Evolutionary conservation across 2,888 invertebrate genomes (phyloP).

Genomic region (Celastrina argiolus): DNA sequence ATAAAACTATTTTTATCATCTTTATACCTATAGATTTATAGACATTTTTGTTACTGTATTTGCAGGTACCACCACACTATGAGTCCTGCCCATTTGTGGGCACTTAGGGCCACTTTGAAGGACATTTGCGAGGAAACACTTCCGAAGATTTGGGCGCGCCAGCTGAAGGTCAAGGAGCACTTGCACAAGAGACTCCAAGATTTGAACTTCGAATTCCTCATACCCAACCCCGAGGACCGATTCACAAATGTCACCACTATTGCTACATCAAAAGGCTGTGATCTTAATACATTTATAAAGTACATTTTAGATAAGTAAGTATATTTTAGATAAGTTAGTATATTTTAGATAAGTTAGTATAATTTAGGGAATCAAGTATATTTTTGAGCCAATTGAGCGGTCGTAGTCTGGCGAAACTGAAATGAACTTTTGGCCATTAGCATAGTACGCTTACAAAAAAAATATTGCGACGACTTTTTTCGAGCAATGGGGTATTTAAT

Average conservation of each 20-base stretch:
- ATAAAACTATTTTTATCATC: too few species aligned
- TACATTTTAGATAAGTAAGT: slow-evolving; percentile 60
- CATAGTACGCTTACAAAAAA: too few species aligned
- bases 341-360: slow-evolving; percentile 40
- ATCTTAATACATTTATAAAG: slow-evolving; percentile 50
- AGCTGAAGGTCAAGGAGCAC: slow-evolving; percentile 80
- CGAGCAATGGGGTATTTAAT: too few species aligned
- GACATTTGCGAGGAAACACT: slow-evolving; percentile 85
- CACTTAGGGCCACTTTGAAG: slow-evolving; percentile 86
- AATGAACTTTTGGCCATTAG: too few species aligned
- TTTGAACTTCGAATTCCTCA: slow-evolving; percentile 83
- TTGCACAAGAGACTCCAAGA: slow-evolving; percentile 82
- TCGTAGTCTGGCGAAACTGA: too few species aligned
- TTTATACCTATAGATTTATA: too few species aligned
- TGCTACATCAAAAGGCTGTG: slow-evolving; percentile 53
- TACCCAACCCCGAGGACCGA: slow-evolving; percentile 80
- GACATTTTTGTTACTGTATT: too few species aligned
- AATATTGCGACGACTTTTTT: too few species aligned
- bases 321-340: slow-evolving; percentile 41
- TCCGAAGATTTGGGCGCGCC: slow-evolving; percentile 83
- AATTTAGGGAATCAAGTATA: too few species aligned
- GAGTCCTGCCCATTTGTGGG: slow-evolving; percentile 87
- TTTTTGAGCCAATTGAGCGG: too few species aligned
- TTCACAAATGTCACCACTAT: slow-evolving; percentile 60
- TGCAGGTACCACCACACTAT: slow-evolving; percentile 91